Evolutionary conservation across 1,140 invertebrate species (phyloP).

Genomic region (Drosophila ogumai): DNA sequence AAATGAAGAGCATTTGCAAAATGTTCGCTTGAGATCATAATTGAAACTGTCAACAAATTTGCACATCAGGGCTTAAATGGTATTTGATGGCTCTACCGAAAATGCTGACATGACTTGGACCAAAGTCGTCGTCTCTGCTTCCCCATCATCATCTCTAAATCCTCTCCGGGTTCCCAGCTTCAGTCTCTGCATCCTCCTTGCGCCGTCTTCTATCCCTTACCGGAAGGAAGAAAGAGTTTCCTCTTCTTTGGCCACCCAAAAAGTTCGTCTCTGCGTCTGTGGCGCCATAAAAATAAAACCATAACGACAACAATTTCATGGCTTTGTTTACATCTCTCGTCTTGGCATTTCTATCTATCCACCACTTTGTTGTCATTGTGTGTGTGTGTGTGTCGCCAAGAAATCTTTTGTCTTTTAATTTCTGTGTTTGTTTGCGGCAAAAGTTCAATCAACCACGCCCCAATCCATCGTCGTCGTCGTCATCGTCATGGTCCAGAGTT

Average conservation of each 20-base stretch:
- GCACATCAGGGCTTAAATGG: slow-evolving; percentile 48
- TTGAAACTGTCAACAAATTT: slow-evolving; percentile 70
- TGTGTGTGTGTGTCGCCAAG: neutral
- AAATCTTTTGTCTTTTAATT: slow-evolving; percentile 26
- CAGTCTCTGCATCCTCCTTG: neutral
- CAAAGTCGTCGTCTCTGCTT: neutral
- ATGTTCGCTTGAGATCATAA: slow-evolving; percentile 41
- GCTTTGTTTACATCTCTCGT: slow-evolving; percentile 67
- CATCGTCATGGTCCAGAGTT: slow-evolving; percentile 36
- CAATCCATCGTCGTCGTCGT: slow-evolving; percentile 34
- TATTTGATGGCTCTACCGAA: slow-evolving; percentile 55
- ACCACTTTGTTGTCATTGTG: slow-evolving; percentile 1
- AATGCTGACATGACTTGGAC: slow-evolving; percentile 39
- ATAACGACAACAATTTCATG: slow-evolving; percentile 75
- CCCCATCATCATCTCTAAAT: slow-evolving; percentile 10
- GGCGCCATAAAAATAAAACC: slow-evolving; percentile 56
- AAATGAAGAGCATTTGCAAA: neutral
- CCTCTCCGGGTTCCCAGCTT: neutral
- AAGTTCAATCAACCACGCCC: slow-evolving; percentile 58
- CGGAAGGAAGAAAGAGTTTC: slow-evolving; percentile 19
- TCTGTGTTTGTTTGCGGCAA: slow-evolving; percentile 21
- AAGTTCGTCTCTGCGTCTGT: slow-evolving; percentile 39
- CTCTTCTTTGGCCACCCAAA: slow-evolving; percentile 15
- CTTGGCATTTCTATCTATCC: slow-evolving; percentile 16
- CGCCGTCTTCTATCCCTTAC: neutral